phyloP scores from a whole-genome alignment of 1,140 invertebrate genomes.

The Maniola jurtina region DNA sequence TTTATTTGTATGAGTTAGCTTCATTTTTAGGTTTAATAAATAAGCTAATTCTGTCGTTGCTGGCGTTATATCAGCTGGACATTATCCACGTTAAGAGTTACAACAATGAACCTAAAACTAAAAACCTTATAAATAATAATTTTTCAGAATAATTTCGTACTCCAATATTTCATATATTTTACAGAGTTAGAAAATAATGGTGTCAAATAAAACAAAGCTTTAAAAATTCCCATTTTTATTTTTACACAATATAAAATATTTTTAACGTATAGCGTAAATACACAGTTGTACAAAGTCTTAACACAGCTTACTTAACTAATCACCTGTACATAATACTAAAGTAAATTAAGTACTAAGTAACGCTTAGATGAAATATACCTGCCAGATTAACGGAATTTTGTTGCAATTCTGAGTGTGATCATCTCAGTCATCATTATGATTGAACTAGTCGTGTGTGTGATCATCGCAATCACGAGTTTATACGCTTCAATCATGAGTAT shows the following conservation, averaged over 20 bases:
- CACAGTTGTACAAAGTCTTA: conserved; percentile 7
- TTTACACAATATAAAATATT: not conserved
- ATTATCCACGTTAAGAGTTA: no score
- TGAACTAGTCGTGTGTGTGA: not conserved
- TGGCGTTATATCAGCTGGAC: no score
- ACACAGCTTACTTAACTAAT: conserved; percentile 6
- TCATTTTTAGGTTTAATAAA: no score
- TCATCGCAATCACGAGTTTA: not conserved
- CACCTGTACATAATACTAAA: conserved; percentile 12
- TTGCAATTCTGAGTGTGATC: not conserved
- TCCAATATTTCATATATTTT: no score
- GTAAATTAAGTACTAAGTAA: not conserved
- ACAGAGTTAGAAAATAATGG: no score
- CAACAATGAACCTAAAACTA: no score
- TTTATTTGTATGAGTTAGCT: no score
- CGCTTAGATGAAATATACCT: conserved; percentile 1
- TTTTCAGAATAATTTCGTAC: no score
- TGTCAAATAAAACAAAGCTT: not conserved
- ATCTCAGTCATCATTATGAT: not conserved
- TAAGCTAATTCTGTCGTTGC: no score
- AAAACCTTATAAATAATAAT: no score
- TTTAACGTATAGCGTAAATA: not conserved
- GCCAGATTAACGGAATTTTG: not conserved
- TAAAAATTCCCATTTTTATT: conserved; percentile 9
- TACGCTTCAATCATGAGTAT: not conserved